phyloP scores from a whole-genome alignment of 2,888 invertebrate genomes.

The Taenaris catops region DNA sequence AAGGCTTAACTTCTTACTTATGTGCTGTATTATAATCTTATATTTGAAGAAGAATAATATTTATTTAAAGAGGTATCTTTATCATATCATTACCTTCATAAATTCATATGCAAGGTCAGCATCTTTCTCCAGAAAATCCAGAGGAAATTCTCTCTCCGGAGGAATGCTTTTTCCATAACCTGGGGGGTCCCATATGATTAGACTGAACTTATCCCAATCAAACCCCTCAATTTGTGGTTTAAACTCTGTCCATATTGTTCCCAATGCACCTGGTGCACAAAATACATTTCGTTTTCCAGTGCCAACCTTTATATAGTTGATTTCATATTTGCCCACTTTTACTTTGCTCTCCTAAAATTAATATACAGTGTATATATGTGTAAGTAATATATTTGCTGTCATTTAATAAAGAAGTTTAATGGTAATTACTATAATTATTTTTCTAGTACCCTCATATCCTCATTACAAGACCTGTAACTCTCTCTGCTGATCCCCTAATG shows the following conservation, averaged over 20 bases:
- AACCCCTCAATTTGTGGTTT: slow-evolving; percentile 86
- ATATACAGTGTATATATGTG: no score
- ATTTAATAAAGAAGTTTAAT: no score
- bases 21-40: no score
- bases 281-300: slow-evolving; percentile 81
- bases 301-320: slow-evolving; percentile 81
- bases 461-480: no score
- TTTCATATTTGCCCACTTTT: slow-evolving; percentile 77
- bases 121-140: slow-evolving; percentile 87
- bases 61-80: no score
- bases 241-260: slow-evolving; percentile 91
- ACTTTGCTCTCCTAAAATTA: slow-evolving; percentile 80
- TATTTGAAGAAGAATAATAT: no score
- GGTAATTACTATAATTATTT: no score
- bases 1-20: no score
- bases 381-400: no score
- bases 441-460: no score
- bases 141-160: slow-evolving; percentile 83
- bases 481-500: no score
- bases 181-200: slow-evolving; percentile 91
- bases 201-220: slow-evolving; percentile 79
- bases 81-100: slow-evolving; percentile 87
- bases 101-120: slow-evolving; percentile 84
- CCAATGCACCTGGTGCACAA: slow-evolving; percentile 89
- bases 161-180: slow-evolving; percentile 93